Conservation (phyloP, 37 sponge, comb jelly and placozoan genomes). For the Haliclona indistincta region DNA sequence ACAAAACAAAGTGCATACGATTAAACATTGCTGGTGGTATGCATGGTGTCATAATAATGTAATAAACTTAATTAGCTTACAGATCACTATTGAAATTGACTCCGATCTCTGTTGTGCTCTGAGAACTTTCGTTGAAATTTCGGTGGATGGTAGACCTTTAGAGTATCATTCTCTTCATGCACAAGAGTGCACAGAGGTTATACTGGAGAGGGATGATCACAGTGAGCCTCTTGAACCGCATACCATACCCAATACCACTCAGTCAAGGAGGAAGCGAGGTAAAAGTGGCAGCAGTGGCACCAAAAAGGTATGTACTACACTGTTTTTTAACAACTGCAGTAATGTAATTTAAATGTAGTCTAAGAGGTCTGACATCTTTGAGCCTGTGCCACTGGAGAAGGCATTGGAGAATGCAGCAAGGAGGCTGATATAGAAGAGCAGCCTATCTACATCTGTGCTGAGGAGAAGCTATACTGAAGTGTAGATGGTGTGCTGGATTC, state of each 20-base stretch:
- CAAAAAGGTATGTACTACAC: background rate
- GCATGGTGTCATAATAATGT: too few species aligned
- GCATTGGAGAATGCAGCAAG: background rate
- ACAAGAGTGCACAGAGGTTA: background rate
- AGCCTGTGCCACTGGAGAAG: background rate
- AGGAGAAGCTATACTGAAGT: background rate
- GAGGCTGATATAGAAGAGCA: slow-evolving; percentile 2
- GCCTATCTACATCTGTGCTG: background rate
- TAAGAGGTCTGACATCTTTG: background rate
- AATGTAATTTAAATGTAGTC: too few species aligned
- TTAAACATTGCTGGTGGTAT: too few species aligned
- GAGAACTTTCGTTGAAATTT: background rate
- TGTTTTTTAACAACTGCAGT: too few species aligned
- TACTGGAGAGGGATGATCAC: background rate
- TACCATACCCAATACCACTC: too few species aligned
- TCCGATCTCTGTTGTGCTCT: background rate
- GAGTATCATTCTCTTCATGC: background rate
- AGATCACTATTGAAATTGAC: background rate
- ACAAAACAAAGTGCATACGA: too few species aligned
- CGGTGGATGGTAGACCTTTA: background rate
- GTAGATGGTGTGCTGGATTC: background rate
- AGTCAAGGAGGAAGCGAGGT: too few species aligned
- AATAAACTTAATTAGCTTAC: too few species aligned
- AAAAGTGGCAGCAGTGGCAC: background rate
- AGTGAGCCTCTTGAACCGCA: too few species aligned